Evolutionary conservation across 2,888 invertebrate genomes (phyloP).

Genomic region (Abscondita cerata): DNA sequence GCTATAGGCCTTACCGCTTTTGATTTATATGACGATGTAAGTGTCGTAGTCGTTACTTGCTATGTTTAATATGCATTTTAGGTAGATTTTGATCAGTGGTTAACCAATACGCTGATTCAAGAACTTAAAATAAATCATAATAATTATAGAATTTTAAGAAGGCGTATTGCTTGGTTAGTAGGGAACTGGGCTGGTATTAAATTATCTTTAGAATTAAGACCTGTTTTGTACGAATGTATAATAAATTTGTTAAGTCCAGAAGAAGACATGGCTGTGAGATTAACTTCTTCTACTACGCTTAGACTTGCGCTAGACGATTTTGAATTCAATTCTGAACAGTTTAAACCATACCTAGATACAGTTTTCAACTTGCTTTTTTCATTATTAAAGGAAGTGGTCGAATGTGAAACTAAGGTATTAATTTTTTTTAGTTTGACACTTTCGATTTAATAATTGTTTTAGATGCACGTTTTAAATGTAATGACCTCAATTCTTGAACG

Average conservation of each 20-base stretch:
- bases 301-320: constrained; percentile 89
- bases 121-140: constrained; percentile 84
- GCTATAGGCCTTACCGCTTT: constrained; percentile 89
- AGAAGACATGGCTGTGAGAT: constrained; percentile 88
- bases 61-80: constrained; percentile 51
- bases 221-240: constrained; percentile 80
- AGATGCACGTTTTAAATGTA: constrained; percentile 91
- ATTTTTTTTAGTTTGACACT: not conserved
- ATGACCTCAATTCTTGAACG: constrained; percentile 90
- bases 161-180: constrained; percentile 85
- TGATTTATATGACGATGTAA: constrained; percentile 87
- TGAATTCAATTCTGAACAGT: constrained; percentile 87
- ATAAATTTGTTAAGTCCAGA: constrained; percentile 74
- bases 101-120: constrained; percentile 78
- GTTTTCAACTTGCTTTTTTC: constrained; percentile 81
- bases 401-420: constrained; percentile 88
- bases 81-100: constrained; percentile 94
- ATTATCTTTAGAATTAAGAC: constrained; percentile 78
- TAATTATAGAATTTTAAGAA: constrained; percentile 83
- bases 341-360: constrained; percentile 81
- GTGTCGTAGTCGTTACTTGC: constrained; percentile 35
- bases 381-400: constrained; percentile 84
- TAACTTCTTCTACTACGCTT: constrained; percentile 86
- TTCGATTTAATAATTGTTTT: constrained; percentile 41
- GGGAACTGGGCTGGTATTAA: constrained; percentile 85